Evolutionary conservation across 1,140 invertebrate species (phyloP), one percentile per base, ranked within the genome.

Genomic region (Euura lappo): DNA sequence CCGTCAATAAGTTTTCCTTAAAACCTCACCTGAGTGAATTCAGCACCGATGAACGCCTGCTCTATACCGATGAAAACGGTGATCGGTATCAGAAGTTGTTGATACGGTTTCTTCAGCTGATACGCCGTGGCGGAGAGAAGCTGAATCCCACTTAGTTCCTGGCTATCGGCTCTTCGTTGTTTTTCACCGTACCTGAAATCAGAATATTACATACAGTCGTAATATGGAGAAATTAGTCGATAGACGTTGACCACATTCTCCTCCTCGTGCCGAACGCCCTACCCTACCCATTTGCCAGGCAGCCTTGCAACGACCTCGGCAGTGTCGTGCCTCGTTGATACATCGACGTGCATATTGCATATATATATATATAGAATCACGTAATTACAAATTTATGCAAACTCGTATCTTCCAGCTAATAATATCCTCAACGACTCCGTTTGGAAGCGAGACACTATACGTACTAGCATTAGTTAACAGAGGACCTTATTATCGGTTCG

Each of bases 21-120:
- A 13, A 68, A 28, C 28, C 66, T 84, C 90, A 96, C 95, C 89
- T 95, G 95, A 5, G 97, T 98, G 83, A 96, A 99, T 79, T 99
- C 96, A 65, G 96, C 96, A 10, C 94, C 94, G 73, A 98, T 95
- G 88, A 98, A 99, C 0, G 96, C 97, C 85, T 99, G 97, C 84
- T 99, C 97, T 90, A 99, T 94, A 67, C 98, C 98, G 79, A 98
- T 99, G 92, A 96, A 99, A 46, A 99, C 88, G 0, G 98, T 99
- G 72, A 99, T 93, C 1, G 97, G 97, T 78, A 99, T 97, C 6
- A 99, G 90, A 3, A 99, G 89, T 78, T 98, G 93, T 81, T 98
- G 97, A 80, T 96, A 95, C 0, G 93, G 93, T 82, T 96, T 96
- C 87, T 94, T 96, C 76, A 97, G 88, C 80, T 98, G 97, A 82